Conservation (phyloP, 2,888 invertebrate genomes). For the Dolichopus griseipennis region DNA sequence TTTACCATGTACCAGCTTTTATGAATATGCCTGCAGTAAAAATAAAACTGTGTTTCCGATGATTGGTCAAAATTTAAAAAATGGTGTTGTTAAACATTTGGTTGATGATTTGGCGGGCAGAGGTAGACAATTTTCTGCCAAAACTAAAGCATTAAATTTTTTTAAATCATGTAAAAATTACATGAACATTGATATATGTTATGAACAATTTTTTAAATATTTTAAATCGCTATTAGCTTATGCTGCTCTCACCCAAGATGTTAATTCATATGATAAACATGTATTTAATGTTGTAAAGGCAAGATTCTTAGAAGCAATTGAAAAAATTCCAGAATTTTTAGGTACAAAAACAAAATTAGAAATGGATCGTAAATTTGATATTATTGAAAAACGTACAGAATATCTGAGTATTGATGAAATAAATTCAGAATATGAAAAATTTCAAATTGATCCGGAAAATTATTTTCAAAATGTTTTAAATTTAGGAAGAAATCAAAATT, state of each 20-base stretch:
- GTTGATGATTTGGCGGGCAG: conserved; percentile 32
- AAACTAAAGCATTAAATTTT: conserved; percentile 35
- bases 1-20: conserved; percentile 8
- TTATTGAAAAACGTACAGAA: neutral
- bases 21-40: conserved; percentile 8
- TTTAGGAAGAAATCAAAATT: conserved; percentile 29
- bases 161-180: conserved; percentile 35
- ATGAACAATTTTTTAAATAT: conserved; percentile 35
- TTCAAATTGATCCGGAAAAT: conserved; percentile 33
- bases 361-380: conserved; percentile 2
- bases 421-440: conserved; percentile 30
- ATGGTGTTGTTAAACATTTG: conserved; percentile 22
- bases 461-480: conserved; percentile 36
- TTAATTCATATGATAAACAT: conserved; percentile 1
- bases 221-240: conserved; percentile 37
- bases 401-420: neutral
- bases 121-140: conserved; percentile 34
- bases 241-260: neutral
- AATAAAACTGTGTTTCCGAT: neutral
- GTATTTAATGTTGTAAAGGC: neutral
- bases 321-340: neutral
- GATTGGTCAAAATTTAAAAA: conserved; percentile 8
- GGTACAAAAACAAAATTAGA: neutral
- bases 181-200: conserved; percentile 35
- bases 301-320: neutral